Percentiles rank a stretch among this genome's conserved stretches.
Evolutionary conservation across 2,113 vertebrate genomes (phyloP).

Genomic region (Leucosticte australis): DNA sequence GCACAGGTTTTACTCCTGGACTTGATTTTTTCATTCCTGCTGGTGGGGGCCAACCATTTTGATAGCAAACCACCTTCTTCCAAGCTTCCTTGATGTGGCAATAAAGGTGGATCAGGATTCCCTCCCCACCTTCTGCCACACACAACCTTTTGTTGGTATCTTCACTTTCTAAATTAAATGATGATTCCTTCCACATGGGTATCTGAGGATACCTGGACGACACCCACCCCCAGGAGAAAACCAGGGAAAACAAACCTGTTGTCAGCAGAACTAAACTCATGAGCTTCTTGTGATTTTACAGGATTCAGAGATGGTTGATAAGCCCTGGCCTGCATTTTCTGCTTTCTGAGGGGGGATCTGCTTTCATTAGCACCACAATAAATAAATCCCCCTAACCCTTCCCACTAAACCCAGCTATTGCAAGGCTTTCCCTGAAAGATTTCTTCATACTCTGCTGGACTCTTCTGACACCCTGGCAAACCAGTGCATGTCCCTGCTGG

Average conservation of each 20-base stretch:
- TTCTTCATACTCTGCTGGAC: not conserved
- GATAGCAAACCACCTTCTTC: not conserved
- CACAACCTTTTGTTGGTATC: not conserved
- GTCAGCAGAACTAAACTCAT: not conserved
- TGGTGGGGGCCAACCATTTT: not conserved
- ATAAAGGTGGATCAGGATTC: not conserved
- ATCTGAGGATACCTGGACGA: not conserved
- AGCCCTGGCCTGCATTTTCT: not conserved
- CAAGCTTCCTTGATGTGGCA: not conserved
- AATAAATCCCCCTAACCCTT: not conserved
- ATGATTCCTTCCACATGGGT: not conserved
- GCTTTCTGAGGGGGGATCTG: not conserved
- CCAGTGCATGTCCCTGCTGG: not conserved
- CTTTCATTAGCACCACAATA: not conserved
- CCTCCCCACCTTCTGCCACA: not conserved
- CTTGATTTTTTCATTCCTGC: not conserved
- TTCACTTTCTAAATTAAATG: not conserved
- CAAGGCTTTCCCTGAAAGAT: not conserved
- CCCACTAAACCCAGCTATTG: not conserved
- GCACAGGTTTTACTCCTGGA: not conserved
- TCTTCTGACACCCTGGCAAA: not conserved
- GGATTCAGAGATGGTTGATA: not conserved
- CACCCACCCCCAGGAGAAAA: not conserved
- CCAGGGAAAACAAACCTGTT: not conserved
- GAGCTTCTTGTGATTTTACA: not conserved